A percentile compares a stretch with the other conserved stretches of the same genome.
phyloP scores from a whole-genome alignment of 1,140 invertebrate genomes.

The Caenorhabditis tropicalis region DNA sequence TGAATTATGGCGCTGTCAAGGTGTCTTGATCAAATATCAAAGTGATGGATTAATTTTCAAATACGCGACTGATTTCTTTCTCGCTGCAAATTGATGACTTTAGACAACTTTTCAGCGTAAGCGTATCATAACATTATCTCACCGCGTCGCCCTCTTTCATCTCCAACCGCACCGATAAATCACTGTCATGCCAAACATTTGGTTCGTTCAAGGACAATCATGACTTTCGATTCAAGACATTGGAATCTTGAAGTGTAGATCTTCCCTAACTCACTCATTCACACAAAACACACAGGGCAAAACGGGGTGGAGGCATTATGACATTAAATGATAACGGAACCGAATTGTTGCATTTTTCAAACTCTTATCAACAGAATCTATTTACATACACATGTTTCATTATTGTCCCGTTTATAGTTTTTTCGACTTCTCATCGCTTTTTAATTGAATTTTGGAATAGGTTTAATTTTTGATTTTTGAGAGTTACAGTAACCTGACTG shows the following conservation, averaged over 20 bases:
- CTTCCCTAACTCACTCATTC: neutral
- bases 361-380: neutral
- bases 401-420: neutral
- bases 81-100: neutral
- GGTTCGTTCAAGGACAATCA: neutral
- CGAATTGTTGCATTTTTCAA: slow-evolving; percentile 1
- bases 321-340: slow-evolving; percentile 11
- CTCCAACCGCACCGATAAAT: slow-evolving; percentile 27
- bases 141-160: neutral
- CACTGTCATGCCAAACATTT: slow-evolving; percentile 28
- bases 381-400: slow-evolving; percentile 15
- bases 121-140: slow-evolving; percentile 34
- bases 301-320: neutral
- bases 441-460: neutral
- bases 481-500: no score
- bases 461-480: no score
- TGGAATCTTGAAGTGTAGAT: neutral
- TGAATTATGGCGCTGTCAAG: slow-evolving; percentile 41
- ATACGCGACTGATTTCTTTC: neutral
- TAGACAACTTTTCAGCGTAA: neutral
- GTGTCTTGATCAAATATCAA: slow-evolving; percentile 42
- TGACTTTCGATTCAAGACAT: neutral
- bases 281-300: neutral
- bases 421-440: neutral
- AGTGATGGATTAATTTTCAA: slow-evolving; percentile 29